These are phyloP conservation scores for Eupithecia pulchellata DNA, from an alignment of 2,888 invertebrate genomes.

Conservation along the genomic window DNA sequence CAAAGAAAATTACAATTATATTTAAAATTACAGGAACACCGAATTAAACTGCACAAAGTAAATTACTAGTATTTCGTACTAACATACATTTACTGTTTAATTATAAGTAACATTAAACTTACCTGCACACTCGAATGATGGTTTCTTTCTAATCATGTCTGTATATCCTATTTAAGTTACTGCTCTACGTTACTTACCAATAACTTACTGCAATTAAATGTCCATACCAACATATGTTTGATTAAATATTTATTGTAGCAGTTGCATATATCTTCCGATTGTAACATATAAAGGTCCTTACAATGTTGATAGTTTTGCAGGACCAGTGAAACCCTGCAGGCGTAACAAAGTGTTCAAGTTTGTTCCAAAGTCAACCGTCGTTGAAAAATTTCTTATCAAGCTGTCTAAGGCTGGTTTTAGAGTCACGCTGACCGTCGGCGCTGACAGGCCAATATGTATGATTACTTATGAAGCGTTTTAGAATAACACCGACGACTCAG, in stretches of 20 bases:
- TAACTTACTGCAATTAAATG: neutral
- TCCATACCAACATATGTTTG: constrained; percentile 19
- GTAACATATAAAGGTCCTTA: constrained; percentile 37
- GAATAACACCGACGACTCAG: no score
- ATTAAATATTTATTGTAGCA: constrained; percentile 31
- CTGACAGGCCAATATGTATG: no score
- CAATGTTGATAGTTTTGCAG: constrained; percentile 16
- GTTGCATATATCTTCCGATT: constrained; percentile 34
- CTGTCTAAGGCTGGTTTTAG: no score
- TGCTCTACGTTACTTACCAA: neutral
- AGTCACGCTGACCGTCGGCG: no score
- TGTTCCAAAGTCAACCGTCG: neutral
- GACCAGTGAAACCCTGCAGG: constrained; percentile 37
- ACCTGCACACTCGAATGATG: neutral
- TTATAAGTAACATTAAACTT: neutral
- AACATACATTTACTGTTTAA: no score
- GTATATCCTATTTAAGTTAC: neutral
- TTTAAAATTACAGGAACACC: no score
- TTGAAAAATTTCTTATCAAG: neutral
- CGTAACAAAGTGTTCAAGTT: constrained; percentile 15
- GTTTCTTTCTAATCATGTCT: neutral
- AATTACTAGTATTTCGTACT: no score
- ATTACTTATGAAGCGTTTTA: no score
- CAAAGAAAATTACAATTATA: no score
- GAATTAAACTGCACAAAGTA: no score